Evolutionary conservation across 2,888 invertebrate species (phyloP), one percentile per base, ranked within the genome.

Genomic region (Drosophila diplacantha): DNA sequence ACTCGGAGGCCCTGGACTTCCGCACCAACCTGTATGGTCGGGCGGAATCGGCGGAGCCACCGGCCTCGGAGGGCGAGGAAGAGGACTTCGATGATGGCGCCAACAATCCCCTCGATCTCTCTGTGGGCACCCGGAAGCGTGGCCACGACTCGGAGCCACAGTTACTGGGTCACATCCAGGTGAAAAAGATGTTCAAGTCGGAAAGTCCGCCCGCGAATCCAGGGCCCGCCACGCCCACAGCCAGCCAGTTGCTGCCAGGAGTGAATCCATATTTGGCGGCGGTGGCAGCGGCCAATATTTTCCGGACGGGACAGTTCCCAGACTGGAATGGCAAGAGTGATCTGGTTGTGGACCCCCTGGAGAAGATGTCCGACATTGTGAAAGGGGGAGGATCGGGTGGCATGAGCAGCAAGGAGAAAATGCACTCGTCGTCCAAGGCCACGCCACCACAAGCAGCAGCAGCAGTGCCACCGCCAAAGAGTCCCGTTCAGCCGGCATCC

Each of bases 321-420:
- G 95, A 95, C 93, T 86, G 95, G 95, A 62, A 87, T 72, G 88
- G 87, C 56, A 95, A 95, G 89, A 89, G 93, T 75, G 95, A 95
- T 85, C 91, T 93, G 89, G 92, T 92, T 3, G 93, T 95, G 78
- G 95, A 95, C 84, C 95, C 95, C 0, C 88, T 96, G 44, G 96
- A 96, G 85, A 96, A 96, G 87, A 96, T 96, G 96, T 95, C 95
- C 74, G 96, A 96, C 82, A 90, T 96, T 68, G 96, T 95, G 75
- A 93, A 95, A 85, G 95, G 95, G 0, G 65, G 67, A 26, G 51
- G 52, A 6, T 54, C 31, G 16, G 54, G 64, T 0, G 63, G 57
- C 14, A 44, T 59, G 43, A 24, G 49, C 2, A 74, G 67, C 38
- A 83, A 83, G 51, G 81, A 82, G 38, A 82, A 82, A 35, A 51